Conservation (phyloP, 2,113 vertebrate species). For the Lophotis ruficrista region DNA sequence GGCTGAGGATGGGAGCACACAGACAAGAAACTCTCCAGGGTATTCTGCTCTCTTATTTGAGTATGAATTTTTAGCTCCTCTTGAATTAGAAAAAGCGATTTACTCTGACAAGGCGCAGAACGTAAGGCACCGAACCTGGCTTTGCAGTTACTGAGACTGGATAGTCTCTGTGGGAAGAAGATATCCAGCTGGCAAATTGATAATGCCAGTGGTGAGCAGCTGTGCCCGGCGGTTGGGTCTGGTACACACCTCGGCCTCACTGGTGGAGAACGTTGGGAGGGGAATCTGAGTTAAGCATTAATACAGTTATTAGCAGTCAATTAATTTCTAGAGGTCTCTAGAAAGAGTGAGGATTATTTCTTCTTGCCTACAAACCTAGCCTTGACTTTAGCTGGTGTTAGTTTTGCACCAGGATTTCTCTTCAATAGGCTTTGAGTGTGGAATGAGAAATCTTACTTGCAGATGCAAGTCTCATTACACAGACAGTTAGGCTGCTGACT, state of each 20-base stretch:
- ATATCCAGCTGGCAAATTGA: slow-evolving; percentile 27
- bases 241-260: background rate
- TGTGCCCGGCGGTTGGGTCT: background rate
- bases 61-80: slow-evolving; percentile 42
- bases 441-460: slow-evolving; percentile 28
- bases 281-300: background rate
- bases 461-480: slow-evolving; percentile 27
- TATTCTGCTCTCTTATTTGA: slow-evolving; percentile 39
- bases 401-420: background rate
- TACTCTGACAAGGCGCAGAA: slow-evolving; percentile 15
- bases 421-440: background rate
- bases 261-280: accelerated
- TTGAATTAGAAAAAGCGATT: slow-evolving; percentile 58
- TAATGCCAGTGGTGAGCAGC: background rate
- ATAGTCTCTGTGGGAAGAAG: slow-evolving; percentile 18
- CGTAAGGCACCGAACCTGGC: background rate
- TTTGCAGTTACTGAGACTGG: background rate
- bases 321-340: background rate
- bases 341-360: background rate
- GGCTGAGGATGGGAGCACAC: background rate
- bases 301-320: background rate
- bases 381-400: background rate
- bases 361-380: background rate
- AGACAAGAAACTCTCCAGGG: slow-evolving; percentile 24
- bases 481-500: slow-evolving; percentile 26